Evolutionary conservation across 2,113 vertebrate species (phyloP).

Genomic region (Miniopterus natalensis): DNA sequence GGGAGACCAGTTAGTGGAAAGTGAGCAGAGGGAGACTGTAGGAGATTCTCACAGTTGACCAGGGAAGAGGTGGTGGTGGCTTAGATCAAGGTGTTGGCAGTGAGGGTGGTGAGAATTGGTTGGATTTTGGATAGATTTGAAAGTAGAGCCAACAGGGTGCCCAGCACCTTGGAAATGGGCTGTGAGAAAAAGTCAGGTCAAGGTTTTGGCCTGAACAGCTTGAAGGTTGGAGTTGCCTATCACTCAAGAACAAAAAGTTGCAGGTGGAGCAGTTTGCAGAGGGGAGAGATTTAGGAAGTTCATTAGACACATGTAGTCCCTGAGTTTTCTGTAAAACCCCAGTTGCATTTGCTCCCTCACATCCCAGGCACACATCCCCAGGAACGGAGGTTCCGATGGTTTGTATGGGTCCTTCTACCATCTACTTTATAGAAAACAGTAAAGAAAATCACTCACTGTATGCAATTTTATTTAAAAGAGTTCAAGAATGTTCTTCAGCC

Average conservation of each 20-base stretch:
- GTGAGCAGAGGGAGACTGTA: background rate
- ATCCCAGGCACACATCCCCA: background rate
- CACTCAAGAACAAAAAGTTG: background rate
- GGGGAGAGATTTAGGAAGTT: background rate
- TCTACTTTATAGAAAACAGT: constrained; percentile 32
- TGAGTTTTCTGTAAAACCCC: background rate
- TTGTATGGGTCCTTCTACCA: background rate
- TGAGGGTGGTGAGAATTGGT: background rate
- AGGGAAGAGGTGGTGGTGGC: background rate
- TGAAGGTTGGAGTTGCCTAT: background rate
- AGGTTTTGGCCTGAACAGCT: background rate
- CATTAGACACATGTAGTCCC: background rate
- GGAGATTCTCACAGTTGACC: background rate
- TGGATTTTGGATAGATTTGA: constrained; percentile 28
- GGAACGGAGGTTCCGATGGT: background rate
- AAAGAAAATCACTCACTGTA: constrained; percentile 45
- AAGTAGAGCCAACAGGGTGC: background rate
- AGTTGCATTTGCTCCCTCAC: background rate
- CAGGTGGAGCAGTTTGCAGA: background rate
- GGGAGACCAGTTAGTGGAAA: background rate
- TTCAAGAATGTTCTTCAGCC: constrained; percentile 66
- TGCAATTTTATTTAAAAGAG: constrained; percentile 68
- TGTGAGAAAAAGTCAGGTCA: background rate
- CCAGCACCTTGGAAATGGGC: background rate
- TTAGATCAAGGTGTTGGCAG: background rate